phyloP scores from a whole-genome alignment of 2,113 vertebrate species.

The Antigone vipio region DNA sequence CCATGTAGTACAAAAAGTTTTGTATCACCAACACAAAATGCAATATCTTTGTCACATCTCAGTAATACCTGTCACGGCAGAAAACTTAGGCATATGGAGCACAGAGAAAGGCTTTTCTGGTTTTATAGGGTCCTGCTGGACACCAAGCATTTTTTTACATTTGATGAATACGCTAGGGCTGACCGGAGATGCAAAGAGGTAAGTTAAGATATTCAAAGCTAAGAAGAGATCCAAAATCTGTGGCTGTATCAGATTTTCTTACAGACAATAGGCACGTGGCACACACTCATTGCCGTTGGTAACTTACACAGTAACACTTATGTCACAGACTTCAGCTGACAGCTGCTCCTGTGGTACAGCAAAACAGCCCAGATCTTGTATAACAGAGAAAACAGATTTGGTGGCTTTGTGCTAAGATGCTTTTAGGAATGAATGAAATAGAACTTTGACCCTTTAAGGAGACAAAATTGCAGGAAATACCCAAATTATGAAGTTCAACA shows the following conservation, averaged over 20 bases:
- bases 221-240: not conserved
- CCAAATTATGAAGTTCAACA: not conserved
- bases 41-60: not conserved
- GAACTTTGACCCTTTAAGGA: not conserved
- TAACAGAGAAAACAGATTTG: not conserved
- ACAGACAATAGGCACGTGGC: not conserved
- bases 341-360: not conserved
- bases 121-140: not conserved
- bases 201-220: not conserved
- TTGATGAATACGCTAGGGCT: not conserved
- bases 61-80: not conserved
- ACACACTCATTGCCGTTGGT: fast-evolving
- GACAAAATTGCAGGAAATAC: not conserved
- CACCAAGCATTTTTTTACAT: not conserved
- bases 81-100: not conserved
- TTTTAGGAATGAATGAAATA: not conserved
- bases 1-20: not conserved
- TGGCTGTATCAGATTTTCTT: not conserved
- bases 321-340: not conserved
- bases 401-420: not conserved
- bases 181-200: not conserved
- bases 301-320: not conserved
- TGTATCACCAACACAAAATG: not conserved
- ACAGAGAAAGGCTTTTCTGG: not conserved
- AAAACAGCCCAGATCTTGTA: not conserved